Conservation (phyloP, 2,797 vertebrate species). For the Neosilurus hyrtlii region DNA sequence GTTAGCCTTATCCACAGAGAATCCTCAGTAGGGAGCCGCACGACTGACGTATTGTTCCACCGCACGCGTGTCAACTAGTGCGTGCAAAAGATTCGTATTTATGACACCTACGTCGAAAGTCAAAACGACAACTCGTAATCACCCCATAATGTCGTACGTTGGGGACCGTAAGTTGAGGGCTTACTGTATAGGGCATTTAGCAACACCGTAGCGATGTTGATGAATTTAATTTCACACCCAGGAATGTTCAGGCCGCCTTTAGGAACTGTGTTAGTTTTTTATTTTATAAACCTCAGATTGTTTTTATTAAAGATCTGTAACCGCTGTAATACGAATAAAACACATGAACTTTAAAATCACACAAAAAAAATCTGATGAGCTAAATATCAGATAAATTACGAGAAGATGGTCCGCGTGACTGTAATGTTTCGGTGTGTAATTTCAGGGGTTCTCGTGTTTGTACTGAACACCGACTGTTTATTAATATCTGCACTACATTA, state of each 20-base stretch:
- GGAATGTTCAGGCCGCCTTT: neutral
- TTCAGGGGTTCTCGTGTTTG: neutral
- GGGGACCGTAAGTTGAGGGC: no score
- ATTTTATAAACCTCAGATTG: neutral
- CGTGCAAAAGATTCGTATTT: no score
- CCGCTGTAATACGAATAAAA: neutral
- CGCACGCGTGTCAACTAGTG: no score
- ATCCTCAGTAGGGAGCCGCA: no score
- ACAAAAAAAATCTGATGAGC: neutral
- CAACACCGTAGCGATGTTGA: no score
- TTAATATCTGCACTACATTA: slow-evolving; percentile 20
- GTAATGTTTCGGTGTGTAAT: neutral
- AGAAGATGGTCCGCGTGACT: neutral
- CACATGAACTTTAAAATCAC: neutral
- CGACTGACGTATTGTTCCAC: no score
- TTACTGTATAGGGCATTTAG: no score
- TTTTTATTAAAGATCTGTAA: neutral
- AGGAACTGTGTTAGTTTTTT: neutral
- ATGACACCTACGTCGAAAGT: no score
- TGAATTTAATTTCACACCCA: no score
- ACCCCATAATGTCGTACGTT: no score
- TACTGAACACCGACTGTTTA: neutral
- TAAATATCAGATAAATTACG: neutral
- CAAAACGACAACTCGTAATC: no score
- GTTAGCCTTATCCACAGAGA: no score